Evolutionary conservation across 2,888 invertebrate genomes (phyloP), one percentile per base, ranked within the genome.

Genomic region (Aphidius colemani): DNA sequence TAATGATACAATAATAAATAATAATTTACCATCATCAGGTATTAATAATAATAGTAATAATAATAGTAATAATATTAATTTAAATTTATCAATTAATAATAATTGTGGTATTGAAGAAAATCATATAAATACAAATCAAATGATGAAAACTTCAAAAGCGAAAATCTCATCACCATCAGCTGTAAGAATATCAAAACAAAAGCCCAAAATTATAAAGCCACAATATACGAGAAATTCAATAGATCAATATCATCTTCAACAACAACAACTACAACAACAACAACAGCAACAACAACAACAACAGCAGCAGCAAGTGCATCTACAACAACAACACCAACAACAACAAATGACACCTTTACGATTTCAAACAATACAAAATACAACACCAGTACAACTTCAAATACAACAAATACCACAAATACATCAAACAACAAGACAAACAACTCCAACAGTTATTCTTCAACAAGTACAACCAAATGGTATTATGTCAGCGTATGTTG

Each of bases 401-500:
- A 85, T 87, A 68, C 87, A 87, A 69, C 74, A 87, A 62, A 30
- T 30, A 30, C 30, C 30, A 30, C 30, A 30, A 30, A 30, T 30
- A 30, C 30, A 30, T 30, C 87, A 87, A 77, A 86, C 86, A 55
- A 84, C 86, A 70, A 83, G 85, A 49, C 67, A 77, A 2, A 84
- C 85, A 2, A 86, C 87, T 69, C 89, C 90, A 1, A 87, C 89
- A 0, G 87, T 91, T 18, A 89, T 90, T 70, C 85, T 91, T 1
- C 91, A 91, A 75, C 90, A 90, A 73, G 84, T 89, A 8, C 82
- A 88, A 3, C 80, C 83, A 7, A 86, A 87, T 63, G 87, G 86
- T 61, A 84, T 88, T 48, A 85, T 88, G 84, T 88, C 89, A 2
- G 77, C 83, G 1, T 90, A 89, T 79, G 88, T 90, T 3, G 90